Conservation (phyloP, 2,797 vertebrate species). For the Melanotaenia nigrans region DNA sequence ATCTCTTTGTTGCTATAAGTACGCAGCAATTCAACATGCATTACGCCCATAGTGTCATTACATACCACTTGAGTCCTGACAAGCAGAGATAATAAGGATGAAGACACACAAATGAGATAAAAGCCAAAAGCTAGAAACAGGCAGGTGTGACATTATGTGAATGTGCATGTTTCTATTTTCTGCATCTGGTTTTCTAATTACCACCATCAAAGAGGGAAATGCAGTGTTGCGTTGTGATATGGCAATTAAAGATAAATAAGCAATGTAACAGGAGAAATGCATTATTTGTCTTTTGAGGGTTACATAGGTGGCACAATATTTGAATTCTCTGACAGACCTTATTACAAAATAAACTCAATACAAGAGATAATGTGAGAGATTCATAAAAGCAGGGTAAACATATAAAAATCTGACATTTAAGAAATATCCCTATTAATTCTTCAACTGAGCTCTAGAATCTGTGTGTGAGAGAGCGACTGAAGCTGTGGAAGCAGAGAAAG, state of each 20-base stretch:
- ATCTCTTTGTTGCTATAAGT: conserved; percentile 54
- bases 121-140: conserved; percentile 29
- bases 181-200: conserved; percentile 62
- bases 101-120: conserved; percentile 54
- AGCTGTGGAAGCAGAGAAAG: conserved; percentile 52
- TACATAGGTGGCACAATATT: conserved; percentile 21
- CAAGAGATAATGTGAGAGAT: neutral
- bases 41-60: conserved; percentile 54
- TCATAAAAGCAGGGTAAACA: neutral
- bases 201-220: conserved; percentile 47
- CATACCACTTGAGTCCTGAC: conserved; percentile 52
- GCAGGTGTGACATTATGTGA: conserved; percentile 47
- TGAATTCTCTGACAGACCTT: conserved; percentile 28
- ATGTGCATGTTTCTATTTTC: conserved; percentile 54
- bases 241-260: conserved; percentile 47
- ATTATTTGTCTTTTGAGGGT: conserved; percentile 39
- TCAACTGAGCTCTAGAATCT: neutral
- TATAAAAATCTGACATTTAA: neutral
- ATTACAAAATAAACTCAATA: conserved; percentile 4
- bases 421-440: neutral
- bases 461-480: conserved; percentile 37
- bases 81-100: conserved; percentile 46
- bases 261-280: conserved; percentile 19
- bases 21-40: conserved; percentile 41
- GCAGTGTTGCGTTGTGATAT: conserved; percentile 33